phyloP scores from a whole-genome alignment of 2,888 invertebrate species.

The Galerucella calmariensis region DNA sequence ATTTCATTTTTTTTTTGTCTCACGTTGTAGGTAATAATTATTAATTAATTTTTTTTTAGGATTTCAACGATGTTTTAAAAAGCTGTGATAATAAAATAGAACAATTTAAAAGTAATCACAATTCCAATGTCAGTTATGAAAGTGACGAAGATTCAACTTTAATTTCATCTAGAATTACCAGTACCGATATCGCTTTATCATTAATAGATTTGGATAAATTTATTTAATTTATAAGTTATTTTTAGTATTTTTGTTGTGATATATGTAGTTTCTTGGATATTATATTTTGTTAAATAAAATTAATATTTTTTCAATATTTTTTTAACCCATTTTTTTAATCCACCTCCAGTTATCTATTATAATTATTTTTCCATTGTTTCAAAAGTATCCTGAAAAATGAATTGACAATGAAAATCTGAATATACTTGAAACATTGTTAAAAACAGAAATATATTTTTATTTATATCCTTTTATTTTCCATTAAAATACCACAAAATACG shows the following conservation, averaged over 20 bases:
- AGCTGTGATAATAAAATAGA: slow-evolving; percentile 55
- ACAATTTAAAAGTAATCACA: slow-evolving; percentile 31
- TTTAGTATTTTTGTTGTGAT: slow-evolving; percentile 1
- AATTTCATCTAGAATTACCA: slow-evolving; percentile 53
- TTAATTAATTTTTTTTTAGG: slow-evolving; percentile 48
- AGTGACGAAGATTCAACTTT: slow-evolving; percentile 51
- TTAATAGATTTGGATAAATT: slow-evolving; percentile 58
- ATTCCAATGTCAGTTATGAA: slow-evolving; percentile 44
- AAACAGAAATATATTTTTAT: no score
- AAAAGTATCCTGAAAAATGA: no score
- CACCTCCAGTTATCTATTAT: no score
- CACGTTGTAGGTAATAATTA: neutral
- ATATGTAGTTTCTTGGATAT: neutral
- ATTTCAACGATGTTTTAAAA: slow-evolving; percentile 50
- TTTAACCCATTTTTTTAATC: no score
- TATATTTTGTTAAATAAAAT: slow-evolving; percentile 1
- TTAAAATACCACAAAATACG: no score
- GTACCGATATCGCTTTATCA: slow-evolving; percentile 59
- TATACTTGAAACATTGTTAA: no score
- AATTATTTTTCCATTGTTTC: no score
- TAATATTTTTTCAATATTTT: neutral
- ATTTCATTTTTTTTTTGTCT: slow-evolving; percentile 5
- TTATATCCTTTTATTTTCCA: no score
- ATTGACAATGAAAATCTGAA: no score
- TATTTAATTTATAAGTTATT: slow-evolving; percentile 11